Base-by-base conservation (phyloP, 2,888 invertebrate species). In the Oxytorus armatus region DNA sequence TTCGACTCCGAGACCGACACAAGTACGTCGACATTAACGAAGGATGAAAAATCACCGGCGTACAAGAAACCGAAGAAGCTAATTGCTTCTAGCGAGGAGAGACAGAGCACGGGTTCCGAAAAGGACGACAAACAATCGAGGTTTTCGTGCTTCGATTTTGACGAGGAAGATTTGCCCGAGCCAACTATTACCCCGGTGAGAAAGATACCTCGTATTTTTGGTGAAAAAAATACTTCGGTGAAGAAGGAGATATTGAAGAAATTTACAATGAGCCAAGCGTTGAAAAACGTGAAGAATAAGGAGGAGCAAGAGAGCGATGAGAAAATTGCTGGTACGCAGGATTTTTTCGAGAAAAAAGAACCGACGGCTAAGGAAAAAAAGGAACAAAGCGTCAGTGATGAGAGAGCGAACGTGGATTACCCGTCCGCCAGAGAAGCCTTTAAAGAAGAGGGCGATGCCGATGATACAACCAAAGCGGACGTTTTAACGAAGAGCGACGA, bases 121-220 rank as follows among this genome's bases (percentile, higher is more conserved):
- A 78, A 77, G 3, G 85, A 88, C 39, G 79, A 57, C 0, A 73
- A 80, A 39, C 29, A 89, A 87, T 93, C 91, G 85, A 91, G 93
- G 16, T 92, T 95, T 68, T 95, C 96, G 0, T 96, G 96, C 89
- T 97, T 96, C 88, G 96, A 97, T 90, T 96, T 96, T 89, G 95
- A 95, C 84, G 95, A 95, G 65, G 96, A 96, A 81, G 96, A 96
- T 83, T 95, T 96, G 88, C 94, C 93, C 86, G 93, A 94, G 93
- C 93, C 93, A 10, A 92, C 93, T 74, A 93, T 94, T 79, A 89
- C 90, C 47, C 90, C 89, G 11, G 93, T 95, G 11, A 92, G 95
- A 82, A 96, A 95, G 92, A 95, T 95, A 83, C 95, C 95, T 0
- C 92, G 95, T 68, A 93, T 95, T 4, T 93, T 93, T 77, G 88